A percentile compares a stretch with the other conserved stretches of the same genome.
Evolutionary conservation across 2,888 invertebrate genomes (phyloP).

Genomic region (Branchellion lobata): DNA sequence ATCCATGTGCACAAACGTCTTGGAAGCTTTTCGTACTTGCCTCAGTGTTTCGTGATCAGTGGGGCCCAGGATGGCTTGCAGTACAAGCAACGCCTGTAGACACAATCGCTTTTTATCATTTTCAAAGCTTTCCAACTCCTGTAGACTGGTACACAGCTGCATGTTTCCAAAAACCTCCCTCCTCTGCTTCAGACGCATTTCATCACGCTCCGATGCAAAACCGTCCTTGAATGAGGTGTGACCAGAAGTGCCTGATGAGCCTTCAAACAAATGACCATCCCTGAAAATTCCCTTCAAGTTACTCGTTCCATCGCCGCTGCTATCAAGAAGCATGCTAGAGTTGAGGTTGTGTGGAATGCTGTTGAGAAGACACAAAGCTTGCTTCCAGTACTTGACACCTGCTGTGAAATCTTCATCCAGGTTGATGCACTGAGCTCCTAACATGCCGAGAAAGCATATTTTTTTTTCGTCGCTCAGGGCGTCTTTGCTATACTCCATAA

Average conservation of each 20-base stretch:
- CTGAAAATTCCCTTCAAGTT: background rate
- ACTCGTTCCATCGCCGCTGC: too few species aligned
- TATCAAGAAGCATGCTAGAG: background rate
- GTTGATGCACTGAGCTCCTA: slow-evolving; percentile 49
- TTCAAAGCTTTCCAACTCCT: slow-evolving; percentile 53
- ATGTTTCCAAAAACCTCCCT: slow-evolving; percentile 48
- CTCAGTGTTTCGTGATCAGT: background rate
- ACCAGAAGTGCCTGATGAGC: background rate
- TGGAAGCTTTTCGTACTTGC: background rate
- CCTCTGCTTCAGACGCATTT: background rate
- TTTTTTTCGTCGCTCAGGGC: slow-evolving; percentile 37
- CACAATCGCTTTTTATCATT: slow-evolving; percentile 54
- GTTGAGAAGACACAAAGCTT: slow-evolving; percentile 19
- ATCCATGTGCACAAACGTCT: background rate
- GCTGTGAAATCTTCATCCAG: slow-evolving; percentile 40
- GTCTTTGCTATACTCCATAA: slow-evolving; percentile 29
- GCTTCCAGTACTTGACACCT: slow-evolving; percentile 46
- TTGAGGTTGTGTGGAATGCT: background rate
- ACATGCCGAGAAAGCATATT: slow-evolving; percentile 44
- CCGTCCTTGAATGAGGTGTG: slow-evolving; percentile 7
- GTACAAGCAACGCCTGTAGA: slow-evolving; percentile 54
- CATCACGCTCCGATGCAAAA: background rate
- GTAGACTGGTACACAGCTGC: slow-evolving; percentile 53
- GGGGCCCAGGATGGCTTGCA: background rate
- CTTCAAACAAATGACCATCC: background rate